Conservation (phyloP, 2,888 invertebrate genomes). For the Trissoscelio sp. region DNA sequence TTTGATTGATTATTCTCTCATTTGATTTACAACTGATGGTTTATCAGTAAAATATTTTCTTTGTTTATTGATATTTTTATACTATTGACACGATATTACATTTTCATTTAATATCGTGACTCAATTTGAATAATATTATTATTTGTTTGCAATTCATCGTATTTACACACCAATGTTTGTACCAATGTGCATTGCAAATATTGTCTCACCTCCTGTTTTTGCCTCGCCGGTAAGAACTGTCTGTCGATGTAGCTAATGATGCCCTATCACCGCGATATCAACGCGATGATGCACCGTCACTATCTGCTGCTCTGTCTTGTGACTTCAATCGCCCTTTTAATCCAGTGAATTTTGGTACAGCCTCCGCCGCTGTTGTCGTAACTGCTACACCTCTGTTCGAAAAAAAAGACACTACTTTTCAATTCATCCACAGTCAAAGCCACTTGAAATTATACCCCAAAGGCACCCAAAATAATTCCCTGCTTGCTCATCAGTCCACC, state of each 20-base stretch:
- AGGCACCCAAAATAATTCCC: conserved; percentile 32
- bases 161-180: too few species aligned
- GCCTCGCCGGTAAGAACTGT: conserved; percentile 16
- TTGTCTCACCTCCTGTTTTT: too few species aligned
- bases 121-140: too few species aligned
- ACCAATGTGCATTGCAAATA: too few species aligned
- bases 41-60: too few species aligned
- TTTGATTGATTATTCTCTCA: too few species aligned
- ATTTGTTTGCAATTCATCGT: too few species aligned
- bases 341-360: conserved; percentile 63
- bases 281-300: conserved; percentile 68
- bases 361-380: conserved; percentile 60
- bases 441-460: conserved; percentile 30
- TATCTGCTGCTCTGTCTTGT: conserved; percentile 52
- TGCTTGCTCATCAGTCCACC: conserved; percentile 36
- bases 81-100: too few species aligned
- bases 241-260: conserved; percentile 54
- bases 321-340: conserved; percentile 37
- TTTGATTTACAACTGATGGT: too few species aligned
- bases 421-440: conserved; percentile 19
- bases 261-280: conserved; percentile 65
- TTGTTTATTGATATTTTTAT: too few species aligned
- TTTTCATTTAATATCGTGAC: too few species aligned
- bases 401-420: conserved; percentile 38
- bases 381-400: conserved; percentile 56